These are phyloP conservation scores for Loxodonta africana DNA, from an alignment of 2,113 vertebrate genomes.

Conservation along the genomic window DNA sequence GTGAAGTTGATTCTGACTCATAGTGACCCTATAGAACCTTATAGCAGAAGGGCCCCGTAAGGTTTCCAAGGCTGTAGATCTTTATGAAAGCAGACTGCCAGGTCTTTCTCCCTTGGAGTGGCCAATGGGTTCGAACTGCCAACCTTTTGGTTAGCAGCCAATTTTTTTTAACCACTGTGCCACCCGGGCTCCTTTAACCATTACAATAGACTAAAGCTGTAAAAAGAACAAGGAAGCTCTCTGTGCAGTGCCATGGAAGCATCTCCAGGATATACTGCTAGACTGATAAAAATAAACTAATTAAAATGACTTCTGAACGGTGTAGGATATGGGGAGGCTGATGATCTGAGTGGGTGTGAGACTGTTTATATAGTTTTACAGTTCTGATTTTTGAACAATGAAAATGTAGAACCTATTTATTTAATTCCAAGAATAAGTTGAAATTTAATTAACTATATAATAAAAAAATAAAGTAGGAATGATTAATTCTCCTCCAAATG, in stretches of 20 bases:
- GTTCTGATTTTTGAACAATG: not conserved
- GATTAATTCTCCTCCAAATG: slow-evolving; percentile 6
- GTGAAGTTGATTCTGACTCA: no score
- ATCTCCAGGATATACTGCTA: not conserved
- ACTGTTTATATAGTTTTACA: not conserved
- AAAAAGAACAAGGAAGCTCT: not conserved
- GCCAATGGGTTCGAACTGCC: no score
- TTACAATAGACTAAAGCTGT: not conserved
- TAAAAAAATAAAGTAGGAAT: not conserved
- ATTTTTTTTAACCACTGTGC: no score
- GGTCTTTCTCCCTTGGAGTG: no score
- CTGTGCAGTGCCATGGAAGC: not conserved
- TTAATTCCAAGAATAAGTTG: slow-evolving; percentile 23
- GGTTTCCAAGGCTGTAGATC: no score
- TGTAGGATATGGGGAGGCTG: not conserved
- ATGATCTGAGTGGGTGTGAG: not conserved
- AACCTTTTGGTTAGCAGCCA: no score
- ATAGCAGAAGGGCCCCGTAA: no score
- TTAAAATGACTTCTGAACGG: not conserved
- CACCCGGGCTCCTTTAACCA: no score
- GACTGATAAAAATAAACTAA: slow-evolving; percentile 12
- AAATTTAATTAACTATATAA: slow-evolving; percentile 42
- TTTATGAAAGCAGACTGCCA: no score
- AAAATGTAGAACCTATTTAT: not conserved
- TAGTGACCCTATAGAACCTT: no score